Conservation (phyloP, 2,797 vertebrate species). For the Spea hammondii region DNA sequence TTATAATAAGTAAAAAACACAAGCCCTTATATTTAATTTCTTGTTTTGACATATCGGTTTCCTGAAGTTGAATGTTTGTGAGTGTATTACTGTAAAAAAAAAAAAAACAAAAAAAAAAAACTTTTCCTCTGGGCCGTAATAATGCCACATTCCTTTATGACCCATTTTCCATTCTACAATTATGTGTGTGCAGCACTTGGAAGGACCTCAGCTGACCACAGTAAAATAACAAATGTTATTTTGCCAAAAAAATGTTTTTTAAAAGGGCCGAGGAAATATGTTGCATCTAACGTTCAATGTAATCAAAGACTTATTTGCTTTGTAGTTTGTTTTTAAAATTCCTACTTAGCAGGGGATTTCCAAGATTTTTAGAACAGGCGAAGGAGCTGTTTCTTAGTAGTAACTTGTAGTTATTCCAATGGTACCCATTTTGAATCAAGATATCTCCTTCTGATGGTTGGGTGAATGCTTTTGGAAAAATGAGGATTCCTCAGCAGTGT, state of each 20-base stretch:
- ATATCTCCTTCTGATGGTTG: neutral
- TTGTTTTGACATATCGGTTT: neutral
- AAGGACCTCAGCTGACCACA: neutral
- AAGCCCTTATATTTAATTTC: neutral
- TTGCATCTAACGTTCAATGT: neutral
- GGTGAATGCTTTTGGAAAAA: neutral
- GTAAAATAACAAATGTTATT: slow-evolving; percentile 1
- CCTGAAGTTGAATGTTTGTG: neutral
- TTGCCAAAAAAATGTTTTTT: neutral
- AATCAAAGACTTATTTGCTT: neutral
- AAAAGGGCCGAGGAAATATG: neutral
- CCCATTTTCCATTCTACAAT: slow-evolving; percentile 7
- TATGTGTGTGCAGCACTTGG: slow-evolving; percentile 4
- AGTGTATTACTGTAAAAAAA: no score
- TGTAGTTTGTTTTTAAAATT: neutral
- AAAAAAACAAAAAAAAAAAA: no score
- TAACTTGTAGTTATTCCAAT: neutral
- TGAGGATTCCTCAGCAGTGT: neutral
- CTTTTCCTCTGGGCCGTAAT: neutral
- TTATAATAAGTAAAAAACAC: neutral
- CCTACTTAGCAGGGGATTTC: neutral
- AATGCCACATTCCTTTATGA: neutral
- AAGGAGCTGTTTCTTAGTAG: neutral
- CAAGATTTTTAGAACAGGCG: neutral
- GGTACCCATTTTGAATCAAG: neutral